These are phyloP conservation scores for Tenthredo distinguenda DNA, from an alignment of 2,888 invertebrate genomes.

Conservation along the genomic window DNA sequence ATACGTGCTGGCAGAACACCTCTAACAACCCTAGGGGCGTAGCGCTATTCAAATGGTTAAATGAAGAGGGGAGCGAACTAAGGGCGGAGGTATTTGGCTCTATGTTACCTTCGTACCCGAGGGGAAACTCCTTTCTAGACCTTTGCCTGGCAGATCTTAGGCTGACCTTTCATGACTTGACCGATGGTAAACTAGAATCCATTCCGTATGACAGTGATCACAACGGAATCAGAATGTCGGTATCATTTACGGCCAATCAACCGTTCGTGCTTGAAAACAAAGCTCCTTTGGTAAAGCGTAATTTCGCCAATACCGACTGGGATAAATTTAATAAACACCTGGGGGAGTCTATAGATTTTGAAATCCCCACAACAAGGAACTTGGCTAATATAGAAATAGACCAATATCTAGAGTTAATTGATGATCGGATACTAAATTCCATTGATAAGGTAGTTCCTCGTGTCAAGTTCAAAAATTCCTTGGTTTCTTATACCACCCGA, in stretches of 20 bases:
- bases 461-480: too few species aligned
- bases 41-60: slow-evolving; percentile 39
- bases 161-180: slow-evolving; percentile 32
- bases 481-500: too few species aligned
- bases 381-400: slow-evolving; percentile 55
- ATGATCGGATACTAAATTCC: too few species aligned
- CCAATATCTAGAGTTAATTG: too few species aligned
- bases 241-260: background rate
- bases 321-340: background rate
- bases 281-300: background rate
- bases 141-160: slow-evolving; percentile 53
- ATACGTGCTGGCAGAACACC: slow-evolving; percentile 45
- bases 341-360: background rate
- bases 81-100: slow-evolving; percentile 38
- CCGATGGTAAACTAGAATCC: slow-evolving; percentile 28
- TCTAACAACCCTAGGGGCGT: slow-evolving; percentile 45
- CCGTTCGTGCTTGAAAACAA: background rate
- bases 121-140: slow-evolving; percentile 52
- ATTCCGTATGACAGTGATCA: slow-evolving; percentile 55
- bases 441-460: too few species aligned
- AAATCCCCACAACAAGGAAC: slow-evolving; percentile 53
- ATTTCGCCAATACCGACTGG: slow-evolving; percentile 57
- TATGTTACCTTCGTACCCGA: slow-evolving; percentile 50
- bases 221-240: slow-evolving; percentile 35
- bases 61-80: background rate